Evolutionary conservation across 2,797 vertebrate species (phyloP), one percentile per base, ranked within the genome.

Genomic region (Cephalopachus bancanus): DNA sequence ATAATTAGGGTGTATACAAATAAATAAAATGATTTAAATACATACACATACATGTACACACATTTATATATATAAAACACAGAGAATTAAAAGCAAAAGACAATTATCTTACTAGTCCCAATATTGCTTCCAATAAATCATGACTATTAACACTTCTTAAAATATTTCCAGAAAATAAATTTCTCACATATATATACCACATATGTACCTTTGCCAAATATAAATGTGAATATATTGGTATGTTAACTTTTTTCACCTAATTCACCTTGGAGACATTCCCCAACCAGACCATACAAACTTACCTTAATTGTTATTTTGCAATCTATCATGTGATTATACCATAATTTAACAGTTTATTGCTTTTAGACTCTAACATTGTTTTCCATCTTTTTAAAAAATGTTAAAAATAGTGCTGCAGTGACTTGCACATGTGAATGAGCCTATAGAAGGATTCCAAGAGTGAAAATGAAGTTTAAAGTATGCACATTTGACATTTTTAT

Each of bases 1-100:
- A 64, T 53, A 64, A 83, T 53, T n/a, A 64, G 24, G 7, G 8
- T 33, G 59, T 64, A 84, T 83, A 33, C 55, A 8, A 83, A 75
- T 37, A 75, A 24, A 83, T 51, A 72, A 37, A 30, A 84, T 24
- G 15, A 20, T 59, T 83, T 81, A 9, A 62, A 91, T 62, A 37
- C 44, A 44, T 44, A 44, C 44, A 44, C 44, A 44, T 44, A 44
- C 6, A 44, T 44, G 44, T 5, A 44, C 44, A 44, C 44, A 44
- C 44, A 44, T 44, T 44, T 16, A 55, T 1, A 37, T 16, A 44
- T 2, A 75, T 12, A 30, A 22, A 1, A 28, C 71, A 83, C 37
- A 72, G 83, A 92, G 69, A 74, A 74, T 83, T 53, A 83, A 83
- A 74, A 74, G 22, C 57, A 74, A 83, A 62, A 75, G 57, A 53